These are phyloP conservation scores for Chrysolina haemoptera DNA, from an alignment of 2,888 invertebrate genomes.

Conservation along the genomic window DNA sequence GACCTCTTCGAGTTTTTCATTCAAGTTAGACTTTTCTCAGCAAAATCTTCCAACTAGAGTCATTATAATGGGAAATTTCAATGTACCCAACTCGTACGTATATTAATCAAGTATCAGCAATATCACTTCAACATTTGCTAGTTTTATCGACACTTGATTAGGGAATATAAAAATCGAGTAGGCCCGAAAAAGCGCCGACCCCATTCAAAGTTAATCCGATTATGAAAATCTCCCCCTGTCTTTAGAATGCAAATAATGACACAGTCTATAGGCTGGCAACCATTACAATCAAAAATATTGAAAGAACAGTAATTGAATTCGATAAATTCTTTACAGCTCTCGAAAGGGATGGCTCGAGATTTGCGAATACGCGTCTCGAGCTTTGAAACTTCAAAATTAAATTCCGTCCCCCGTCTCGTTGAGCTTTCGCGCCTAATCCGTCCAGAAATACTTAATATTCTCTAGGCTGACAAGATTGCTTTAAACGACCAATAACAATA, in stretches of 20 bases:
- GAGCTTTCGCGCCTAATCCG: slow-evolving; percentile 62
- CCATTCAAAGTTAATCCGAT: slow-evolving; percentile 29
- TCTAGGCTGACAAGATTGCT: slow-evolving; percentile 66
- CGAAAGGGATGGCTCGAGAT: slow-evolving; percentile 39
- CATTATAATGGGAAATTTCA: too few species aligned
- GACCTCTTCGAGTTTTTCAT: too few species aligned
- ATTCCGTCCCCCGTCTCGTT: slow-evolving; percentile 57
- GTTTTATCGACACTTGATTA: too few species aligned
- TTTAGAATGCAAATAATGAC: slow-evolving; percentile 27
- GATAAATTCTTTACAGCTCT: slow-evolving; percentile 42
- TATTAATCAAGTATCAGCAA: too few species aligned
- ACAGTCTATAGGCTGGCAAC: slow-evolving; percentile 3
- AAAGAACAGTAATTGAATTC: slow-evolving; percentile 47
- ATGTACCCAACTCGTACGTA: too few species aligned
- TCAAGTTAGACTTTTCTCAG: too few species aligned
- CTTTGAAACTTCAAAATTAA: slow-evolving; percentile 54
- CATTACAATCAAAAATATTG: slow-evolving; percentile 29
- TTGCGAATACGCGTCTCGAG: slow-evolving; percentile 35
- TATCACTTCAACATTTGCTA: too few species aligned
- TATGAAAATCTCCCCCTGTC: slow-evolving; percentile 13
- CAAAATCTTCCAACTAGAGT: too few species aligned
- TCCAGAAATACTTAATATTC: slow-evolving; percentile 65
- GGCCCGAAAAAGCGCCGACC: neutral
- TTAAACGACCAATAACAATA: slow-evolving; percentile 68
- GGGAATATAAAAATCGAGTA: slow-evolving; percentile 4